Base-by-base conservation (phyloP, 35 echinoderm and acorn worm genomes). In the Apostichopus parvimensis region DNA sequence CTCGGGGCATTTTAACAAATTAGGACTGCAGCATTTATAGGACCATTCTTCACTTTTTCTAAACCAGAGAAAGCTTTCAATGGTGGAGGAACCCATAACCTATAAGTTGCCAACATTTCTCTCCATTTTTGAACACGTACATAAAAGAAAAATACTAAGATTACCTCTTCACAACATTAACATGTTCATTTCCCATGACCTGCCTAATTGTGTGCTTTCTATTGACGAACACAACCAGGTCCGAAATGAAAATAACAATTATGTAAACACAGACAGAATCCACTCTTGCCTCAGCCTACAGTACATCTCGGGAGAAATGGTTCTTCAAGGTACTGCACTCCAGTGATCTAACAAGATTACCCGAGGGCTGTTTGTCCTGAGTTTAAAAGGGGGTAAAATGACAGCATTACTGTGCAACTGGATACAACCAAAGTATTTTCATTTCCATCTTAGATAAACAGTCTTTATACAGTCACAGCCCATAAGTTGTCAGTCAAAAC, bases 311-410 rank as follows among this genome's bases (percentile, higher is more conserved):
- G 7, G 11, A 75, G 21, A 20, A n/a, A 75, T 0, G 4, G 18
- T 75, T 75, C 71, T 75, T 22, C n/a, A 75, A 18, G n/a, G 22
- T 14, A 24, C 81, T 84, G 34, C 34, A 45, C 81, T 59, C 81
- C 81, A 59, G 81, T 58, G 57, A 84, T 56, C 20, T 24, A 84
- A 58, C 2, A 18, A 56, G 57, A n/a, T 84, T 10, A 84, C 54
- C 81, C 81, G 18, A 59, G 81, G 81, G 81, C 81, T 84, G 81
- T 84, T 84, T 84, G 57, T 59, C 18, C 54, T 21, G 54, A 58
- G 81, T 84, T 84, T 84, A 84, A 84, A 84, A 60, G 52, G 81
- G 71, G 81, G 54, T 84, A 58, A 84, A 84, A 84, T 84, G 81
- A 84, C 81, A 84, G 81, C 54, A 56, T 54, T 60, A 53, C 56